Evolutionary conservation across 92 coral and sea anemone genomes (phyloP).

Genomic region (Nematostella vectensis): DNA sequence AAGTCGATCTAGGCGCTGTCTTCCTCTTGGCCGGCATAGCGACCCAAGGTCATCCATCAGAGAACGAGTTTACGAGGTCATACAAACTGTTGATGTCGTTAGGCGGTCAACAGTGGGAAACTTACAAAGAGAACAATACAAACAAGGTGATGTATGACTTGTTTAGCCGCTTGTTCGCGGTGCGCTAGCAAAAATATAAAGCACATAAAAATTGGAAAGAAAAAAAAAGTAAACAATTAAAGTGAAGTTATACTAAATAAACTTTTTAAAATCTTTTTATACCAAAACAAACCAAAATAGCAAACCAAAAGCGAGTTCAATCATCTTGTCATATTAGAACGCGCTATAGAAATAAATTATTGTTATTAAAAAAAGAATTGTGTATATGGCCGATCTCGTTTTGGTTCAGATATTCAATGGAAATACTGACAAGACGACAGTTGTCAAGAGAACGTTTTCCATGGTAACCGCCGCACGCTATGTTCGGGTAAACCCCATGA

Average conservation of each 20-base stretch:
- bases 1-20: constrained; percentile 28
- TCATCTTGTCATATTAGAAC: too few relatives aligned
- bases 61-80: not conserved
- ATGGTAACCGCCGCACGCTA: constrained; percentile 5
- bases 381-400: too few relatives aligned
- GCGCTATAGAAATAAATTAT: too few relatives aligned
- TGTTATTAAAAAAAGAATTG: too few relatives aligned
- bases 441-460: constrained; percentile 3
- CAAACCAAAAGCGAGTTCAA: too few relatives aligned
- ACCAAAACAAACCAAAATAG: too few relatives aligned
- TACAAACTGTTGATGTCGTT: not conserved
- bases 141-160: not conserved
- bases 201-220: too few relatives aligned
- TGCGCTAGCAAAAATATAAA: too few relatives aligned
- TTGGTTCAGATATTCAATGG: constrained; percentile 11
- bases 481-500: constrained; percentile 15
- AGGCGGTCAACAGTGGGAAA: not conserved
- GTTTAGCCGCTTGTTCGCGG: not conserved
- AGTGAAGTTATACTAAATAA: too few relatives aligned
- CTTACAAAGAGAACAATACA: not conserved
- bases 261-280: too few relatives aligned
- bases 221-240: constrained; percentile 7
- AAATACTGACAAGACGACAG: constrained; percentile 7
- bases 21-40: constrained; percentile 20
- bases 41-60: constrained; percentile 6